These are phyloP conservation scores for Empidonax traillii DNA, from an alignment of 2,113 vertebrate genomes.

Conservation along the genomic window DNA sequence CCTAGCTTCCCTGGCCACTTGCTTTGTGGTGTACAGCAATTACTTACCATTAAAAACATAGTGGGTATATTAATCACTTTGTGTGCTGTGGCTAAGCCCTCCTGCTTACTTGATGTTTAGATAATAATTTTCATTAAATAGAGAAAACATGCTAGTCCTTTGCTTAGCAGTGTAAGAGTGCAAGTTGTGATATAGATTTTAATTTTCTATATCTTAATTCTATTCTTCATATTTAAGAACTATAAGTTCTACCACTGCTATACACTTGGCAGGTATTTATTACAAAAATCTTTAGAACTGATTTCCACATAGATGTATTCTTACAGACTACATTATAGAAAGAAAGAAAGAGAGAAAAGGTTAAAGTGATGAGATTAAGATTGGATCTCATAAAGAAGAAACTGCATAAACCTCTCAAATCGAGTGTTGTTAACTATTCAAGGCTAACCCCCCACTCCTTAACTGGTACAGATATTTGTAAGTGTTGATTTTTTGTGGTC, in stretches of 20 bases:
- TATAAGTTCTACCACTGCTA: not conserved
- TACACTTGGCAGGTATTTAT: not conserved
- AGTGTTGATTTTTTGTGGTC: not conserved
- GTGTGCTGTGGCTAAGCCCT: not conserved
- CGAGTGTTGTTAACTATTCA: not conserved
- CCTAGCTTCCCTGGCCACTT: not conserved
- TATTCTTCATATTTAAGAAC: not conserved
- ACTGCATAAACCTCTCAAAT: not conserved
- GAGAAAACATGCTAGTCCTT: not conserved
- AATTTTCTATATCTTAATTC: not conserved
- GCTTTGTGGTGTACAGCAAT: not conserved
- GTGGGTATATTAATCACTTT: not conserved
- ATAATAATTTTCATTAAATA: not conserved
- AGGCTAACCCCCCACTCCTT: not conserved
- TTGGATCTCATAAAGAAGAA: not conserved
- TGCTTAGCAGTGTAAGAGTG: not conserved
- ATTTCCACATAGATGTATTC: slow-evolving; percentile 20
- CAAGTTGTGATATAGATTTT: not conserved
- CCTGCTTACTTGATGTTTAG: not conserved
- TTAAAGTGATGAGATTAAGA: not conserved
- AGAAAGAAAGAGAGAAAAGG: not conserved
- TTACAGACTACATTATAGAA: not conserved
- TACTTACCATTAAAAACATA: not conserved
- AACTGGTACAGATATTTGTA: not conserved
- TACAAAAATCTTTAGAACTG: not conserved